These are phyloP conservation scores for Mus spicilegus DNA, from an alignment of 2,113 vertebrate species.

Conservation along the genomic window DNA sequence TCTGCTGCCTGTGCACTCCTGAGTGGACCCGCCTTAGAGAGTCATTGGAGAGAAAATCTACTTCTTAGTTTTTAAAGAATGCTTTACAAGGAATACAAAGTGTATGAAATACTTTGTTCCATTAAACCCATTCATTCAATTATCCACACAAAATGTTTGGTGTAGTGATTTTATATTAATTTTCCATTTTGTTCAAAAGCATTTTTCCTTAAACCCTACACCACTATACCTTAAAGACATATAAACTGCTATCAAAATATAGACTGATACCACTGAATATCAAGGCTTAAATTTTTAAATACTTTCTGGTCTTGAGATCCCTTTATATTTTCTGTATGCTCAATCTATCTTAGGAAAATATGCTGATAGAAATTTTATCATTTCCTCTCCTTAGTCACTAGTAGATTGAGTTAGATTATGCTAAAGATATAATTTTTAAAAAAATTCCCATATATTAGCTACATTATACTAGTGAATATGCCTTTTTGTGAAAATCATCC, in stretches of 20 bases:
- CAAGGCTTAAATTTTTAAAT: background rate
- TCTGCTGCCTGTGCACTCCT: too few relatives aligned
- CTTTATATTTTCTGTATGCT: background rate
- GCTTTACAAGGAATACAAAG: background rate
- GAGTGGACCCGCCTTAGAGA: too few relatives aligned
- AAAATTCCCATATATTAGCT: background rate
- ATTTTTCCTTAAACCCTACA: background rate
- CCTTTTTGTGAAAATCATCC: background rate
- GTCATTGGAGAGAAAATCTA: too few relatives aligned
- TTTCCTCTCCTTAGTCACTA: background rate
- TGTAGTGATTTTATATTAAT: slow-evolving; percentile 5
- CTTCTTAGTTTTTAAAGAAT: background rate
- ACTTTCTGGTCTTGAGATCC: background rate
- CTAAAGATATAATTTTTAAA: background rate
- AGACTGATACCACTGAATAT: too few relatives aligned
- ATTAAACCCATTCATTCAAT: background rate
- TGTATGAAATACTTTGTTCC: background rate
- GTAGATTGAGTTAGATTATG: background rate
- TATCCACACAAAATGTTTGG: background rate
- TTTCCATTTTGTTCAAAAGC: background rate
- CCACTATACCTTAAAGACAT: too few relatives aligned
- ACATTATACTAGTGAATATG: background rate
- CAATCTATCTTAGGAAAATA: background rate
- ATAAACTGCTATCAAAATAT: too few relatives aligned
- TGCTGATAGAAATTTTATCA: background rate